These are phyloP conservation scores for Anoplolepis gracilipes DNA, from an alignment of 1,140 invertebrate species.

Conservation along the genomic window DNA sequence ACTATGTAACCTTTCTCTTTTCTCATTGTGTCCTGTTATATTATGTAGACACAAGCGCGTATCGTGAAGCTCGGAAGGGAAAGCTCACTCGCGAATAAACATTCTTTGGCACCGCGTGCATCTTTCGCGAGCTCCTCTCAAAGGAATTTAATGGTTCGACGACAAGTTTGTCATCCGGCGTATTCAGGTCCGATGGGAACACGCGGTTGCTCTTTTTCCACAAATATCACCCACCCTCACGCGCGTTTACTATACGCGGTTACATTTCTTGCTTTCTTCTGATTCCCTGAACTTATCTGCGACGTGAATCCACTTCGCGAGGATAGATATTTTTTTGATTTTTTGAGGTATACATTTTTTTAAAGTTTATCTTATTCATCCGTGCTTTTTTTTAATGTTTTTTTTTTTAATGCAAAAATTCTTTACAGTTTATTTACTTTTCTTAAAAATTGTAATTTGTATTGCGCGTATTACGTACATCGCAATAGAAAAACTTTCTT, in stretches of 20 bases:
- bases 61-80: conserved; percentile 21
- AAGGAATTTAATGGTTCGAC: conserved; percentile 65
- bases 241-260: conserved; percentile 18
- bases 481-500: not conserved
- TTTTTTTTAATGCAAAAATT: not conserved
- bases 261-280: conserved; percentile 41
- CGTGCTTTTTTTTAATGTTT: not conserved
- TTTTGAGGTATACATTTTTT: not conserved
- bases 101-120: conserved; percentile 48
- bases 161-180: conserved; percentile 64
- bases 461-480: not conserved
- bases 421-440: not conserved
- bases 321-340: conserved; percentile 22
- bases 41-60: conserved; percentile 31
- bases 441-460: not conserved
- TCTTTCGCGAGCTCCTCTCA: conserved; percentile 54
- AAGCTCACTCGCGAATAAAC: conserved; percentile 58
- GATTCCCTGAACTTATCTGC: conserved; percentile 25
- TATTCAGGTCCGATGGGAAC: conserved; percentile 57
- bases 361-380: not conserved
- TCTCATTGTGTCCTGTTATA: conserved; percentile 31
- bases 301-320: conserved; percentile 28
- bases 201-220: conserved; percentile 53
- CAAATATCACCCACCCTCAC: conserved; percentile 29
- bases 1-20: not conserved